These are phyloP conservation scores for Mastomys natalensis DNA, from an alignment of 2,113 vertebrate genomes.

Conservation along the genomic window DNA sequence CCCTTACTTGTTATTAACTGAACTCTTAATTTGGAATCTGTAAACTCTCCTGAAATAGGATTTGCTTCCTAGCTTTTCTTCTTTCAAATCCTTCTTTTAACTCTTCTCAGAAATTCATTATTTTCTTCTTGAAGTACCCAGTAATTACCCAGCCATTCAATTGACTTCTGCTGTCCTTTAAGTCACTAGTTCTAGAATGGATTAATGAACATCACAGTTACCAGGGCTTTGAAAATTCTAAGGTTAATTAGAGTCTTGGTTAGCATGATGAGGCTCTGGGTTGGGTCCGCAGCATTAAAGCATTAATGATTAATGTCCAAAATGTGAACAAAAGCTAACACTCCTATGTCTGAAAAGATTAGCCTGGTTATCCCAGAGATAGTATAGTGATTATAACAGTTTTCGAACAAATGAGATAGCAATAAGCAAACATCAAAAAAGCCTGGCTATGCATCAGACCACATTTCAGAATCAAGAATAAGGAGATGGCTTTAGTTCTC, in stretches of 20 bases:
- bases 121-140: conserved; percentile 53
- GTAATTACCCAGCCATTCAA: conserved; percentile 32
- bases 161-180: conserved; percentile 10
- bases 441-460: not conserved
- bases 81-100: conserved; percentile 23
- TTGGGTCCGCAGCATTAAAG: not conserved
- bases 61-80: conserved; percentile 13
- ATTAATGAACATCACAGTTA: conserved; percentile 13
- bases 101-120: conserved; percentile 20
- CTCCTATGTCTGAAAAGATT: not conserved
- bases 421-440: not conserved
- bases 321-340: not conserved
- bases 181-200: not conserved
- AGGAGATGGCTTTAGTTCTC: conserved; percentile 6
- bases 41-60: conserved; percentile 22
- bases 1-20: conserved; percentile 31
- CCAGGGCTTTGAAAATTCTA: not conserved
- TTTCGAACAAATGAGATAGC: not conserved
- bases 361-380: not conserved
- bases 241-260: not conserved
- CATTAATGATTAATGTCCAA: not conserved
- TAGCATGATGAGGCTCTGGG: not conserved
- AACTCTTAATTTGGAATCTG: conserved; percentile 24
- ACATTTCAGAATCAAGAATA: not conserved
- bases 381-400: not conserved